Evolutionary conservation across 2,888 invertebrate species (phyloP), one percentile per base, ranked within the genome.

Genomic region (Chrysolina oricalcia): DNA sequence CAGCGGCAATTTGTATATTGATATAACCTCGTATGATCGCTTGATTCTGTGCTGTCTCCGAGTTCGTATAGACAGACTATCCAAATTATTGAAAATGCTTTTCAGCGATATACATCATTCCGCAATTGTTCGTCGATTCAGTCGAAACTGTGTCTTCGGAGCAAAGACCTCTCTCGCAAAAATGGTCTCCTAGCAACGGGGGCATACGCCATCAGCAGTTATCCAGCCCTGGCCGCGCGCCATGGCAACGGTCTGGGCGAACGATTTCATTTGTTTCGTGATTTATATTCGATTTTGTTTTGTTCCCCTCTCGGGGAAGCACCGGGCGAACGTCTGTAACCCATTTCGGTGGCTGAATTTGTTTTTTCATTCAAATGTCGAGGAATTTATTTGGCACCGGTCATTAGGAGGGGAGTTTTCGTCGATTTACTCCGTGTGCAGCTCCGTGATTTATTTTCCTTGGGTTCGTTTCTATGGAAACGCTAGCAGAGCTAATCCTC

Each of bases 61-160:
- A n/a, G n/a, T n/a, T n/a, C n/a, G n/a, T n/a, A n/a, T n/a, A n/a
- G n/a, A n/a, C n/a, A n/a, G n/a, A n/a, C n/a, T n/a, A n/a, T n/a
- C n/a, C n/a, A n/a, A n/a, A n/a, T n/a, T n/a, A n/a, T n/a, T n/a
- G n/a, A n/a, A n/a, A n/a, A n/a, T n/a, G n/a, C n/a, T n/a, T n/a
- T n/a, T n/a, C n/a, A n/a, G n/a, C n/a, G n/a, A n/a, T n/a, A n/a
- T n/a, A n/a, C n/a, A n/a, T n/a, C n/a, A n/a, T n/a, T 27, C 2
- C 5, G 27, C 35, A 35, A 8, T 6, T 35, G 8, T 8, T 6
- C 8, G 8, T 35, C 8, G 35, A 6, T 35, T 3, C 35, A 35
- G 35, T 8, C 90, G 91, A 81, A 80, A 92, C 90, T 91, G 90
- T 91, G 91, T 91, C 90, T 91, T 90, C 91, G 90, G 90, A 89